These are phyloP conservation scores for Megalops cyprinoides DNA, from an alignment of 2,797 vertebrate species.

Conservation along the genomic window DNA sequence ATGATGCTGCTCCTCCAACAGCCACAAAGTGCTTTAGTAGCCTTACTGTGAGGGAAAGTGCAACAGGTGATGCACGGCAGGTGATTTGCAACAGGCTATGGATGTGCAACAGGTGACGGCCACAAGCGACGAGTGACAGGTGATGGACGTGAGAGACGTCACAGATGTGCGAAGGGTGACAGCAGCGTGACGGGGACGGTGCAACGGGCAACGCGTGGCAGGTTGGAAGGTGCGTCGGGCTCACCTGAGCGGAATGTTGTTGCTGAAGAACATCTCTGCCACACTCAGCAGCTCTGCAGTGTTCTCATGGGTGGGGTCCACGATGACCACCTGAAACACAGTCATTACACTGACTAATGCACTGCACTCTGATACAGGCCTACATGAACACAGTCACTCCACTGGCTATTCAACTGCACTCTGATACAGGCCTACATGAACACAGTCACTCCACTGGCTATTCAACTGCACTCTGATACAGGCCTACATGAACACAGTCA, in stretches of 20 bases:
- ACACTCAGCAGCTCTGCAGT: constrained; percentile 85
- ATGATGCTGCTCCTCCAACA: too few species aligned
- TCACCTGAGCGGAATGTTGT: constrained; percentile 96
- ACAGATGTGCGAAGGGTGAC: not conserved
- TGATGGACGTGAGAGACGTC: too few species aligned
- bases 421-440: constrained; percentile 30
- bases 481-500: too few species aligned
- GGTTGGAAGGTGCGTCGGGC: not conserved
- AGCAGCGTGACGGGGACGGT: too few species aligned
- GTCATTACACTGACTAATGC: not conserved
- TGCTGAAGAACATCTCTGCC: constrained; percentile 96
- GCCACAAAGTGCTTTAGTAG: too few species aligned
- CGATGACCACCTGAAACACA: constrained; percentile 82
- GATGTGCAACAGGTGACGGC: not conserved
- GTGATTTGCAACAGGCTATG: not conserved
- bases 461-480: too few species aligned
- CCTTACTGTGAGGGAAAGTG: too few species aligned
- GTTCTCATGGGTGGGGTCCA: constrained; percentile 87
- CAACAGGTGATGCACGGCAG: not conserved
- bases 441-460: too few species aligned
- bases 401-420: constrained; percentile 6
- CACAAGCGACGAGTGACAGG: not conserved
- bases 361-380: not conserved
- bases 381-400: not conserved
- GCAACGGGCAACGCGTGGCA: not conserved